A percentile compares a stretch with the other conserved stretches of the same genome.
Evolutionary conservation across 2,113 vertebrate species (phyloP).

Genomic region (Syngnathus floridae): DNA sequence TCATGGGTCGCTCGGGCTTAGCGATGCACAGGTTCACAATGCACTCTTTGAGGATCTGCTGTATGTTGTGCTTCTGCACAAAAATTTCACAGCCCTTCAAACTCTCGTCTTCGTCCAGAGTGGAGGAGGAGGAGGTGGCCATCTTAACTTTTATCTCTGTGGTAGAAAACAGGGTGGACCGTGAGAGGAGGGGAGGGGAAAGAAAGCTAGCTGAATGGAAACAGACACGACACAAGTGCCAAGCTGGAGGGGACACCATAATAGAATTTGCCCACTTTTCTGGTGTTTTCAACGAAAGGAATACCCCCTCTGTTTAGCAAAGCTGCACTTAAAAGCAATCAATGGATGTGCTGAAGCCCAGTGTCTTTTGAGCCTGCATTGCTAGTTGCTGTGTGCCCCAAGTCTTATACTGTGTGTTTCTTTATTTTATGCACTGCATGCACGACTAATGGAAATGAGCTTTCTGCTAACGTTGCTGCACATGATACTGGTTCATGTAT

Average conservation of each 20-base stretch:
- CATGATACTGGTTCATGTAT: not conserved
- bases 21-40: slow-evolving; percentile 92
- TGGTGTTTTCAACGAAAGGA: too few species aligned
- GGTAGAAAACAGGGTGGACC: slow-evolving; percentile 49
- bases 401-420: not conserved
- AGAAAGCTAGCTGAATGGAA: slow-evolving; percentile 6
- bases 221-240: not conserved
- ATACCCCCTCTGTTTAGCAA: too few species aligned
- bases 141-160: slow-evolving; percentile 76
- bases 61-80: slow-evolving; percentile 90
- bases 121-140: slow-evolving; percentile 80
- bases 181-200: slow-evolving; percentile 44
- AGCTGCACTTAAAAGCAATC: too few species aligned
- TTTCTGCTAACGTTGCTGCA: not conserved
- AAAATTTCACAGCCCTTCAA: slow-evolving; percentile 92
- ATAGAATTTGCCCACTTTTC: not conserved
- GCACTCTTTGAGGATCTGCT: slow-evolving; percentile 93
- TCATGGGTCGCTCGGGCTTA: slow-evolving; percentile 91
- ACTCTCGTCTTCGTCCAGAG: slow-evolving; percentile 86
- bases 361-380: not conserved
- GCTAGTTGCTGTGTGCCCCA: not conserved
- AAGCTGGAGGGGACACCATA: slow-evolving; percentile 8
- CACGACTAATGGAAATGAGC: not conserved
- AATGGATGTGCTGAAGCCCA: too few species aligned
- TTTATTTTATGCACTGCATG: not conserved